phyloP scores from a whole-genome alignment of 2,113 vertebrate species.

The Scolopax mira region DNA sequence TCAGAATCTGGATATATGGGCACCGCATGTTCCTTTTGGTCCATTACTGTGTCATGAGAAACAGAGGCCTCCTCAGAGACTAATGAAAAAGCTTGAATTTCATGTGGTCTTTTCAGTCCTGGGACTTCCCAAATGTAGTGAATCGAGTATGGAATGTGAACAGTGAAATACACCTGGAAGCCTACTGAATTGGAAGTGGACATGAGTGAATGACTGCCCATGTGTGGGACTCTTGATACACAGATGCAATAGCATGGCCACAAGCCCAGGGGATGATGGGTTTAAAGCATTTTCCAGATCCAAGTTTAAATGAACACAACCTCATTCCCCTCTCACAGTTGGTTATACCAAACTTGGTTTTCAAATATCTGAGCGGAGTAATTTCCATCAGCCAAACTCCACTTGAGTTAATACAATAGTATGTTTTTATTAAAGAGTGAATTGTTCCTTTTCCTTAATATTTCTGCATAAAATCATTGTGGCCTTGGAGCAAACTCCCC shows the following conservation, averaged over 20 bases:
- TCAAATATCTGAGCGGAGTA: background rate
- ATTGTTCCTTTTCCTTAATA: background rate
- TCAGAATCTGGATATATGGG: background rate
- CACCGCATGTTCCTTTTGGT: fast-evolving
- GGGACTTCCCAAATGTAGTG: background rate
- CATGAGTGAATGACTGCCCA: background rate
- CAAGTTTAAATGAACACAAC: background rate
- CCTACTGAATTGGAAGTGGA: fast-evolving
- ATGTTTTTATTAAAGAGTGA: background rate
- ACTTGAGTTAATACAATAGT: background rate
- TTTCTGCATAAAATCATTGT: background rate
- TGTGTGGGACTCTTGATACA: background rate
- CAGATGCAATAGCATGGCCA: fast-evolving
- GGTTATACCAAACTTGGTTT: background rate
- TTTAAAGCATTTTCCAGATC: background rate
- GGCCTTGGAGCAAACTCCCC: background rate
- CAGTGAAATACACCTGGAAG: background rate
- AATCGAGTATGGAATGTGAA: fast-evolving
- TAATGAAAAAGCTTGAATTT: background rate
- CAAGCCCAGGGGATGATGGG: background rate
- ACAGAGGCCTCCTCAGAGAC: background rate
- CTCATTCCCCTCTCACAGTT: background rate
- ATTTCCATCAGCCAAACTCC: background rate
- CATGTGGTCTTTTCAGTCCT: background rate
- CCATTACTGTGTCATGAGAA: background rate